Evolutionary conservation across 2,113 vertebrate genomes (phyloP).

Genomic region (Balaeniceps rex): DNA sequence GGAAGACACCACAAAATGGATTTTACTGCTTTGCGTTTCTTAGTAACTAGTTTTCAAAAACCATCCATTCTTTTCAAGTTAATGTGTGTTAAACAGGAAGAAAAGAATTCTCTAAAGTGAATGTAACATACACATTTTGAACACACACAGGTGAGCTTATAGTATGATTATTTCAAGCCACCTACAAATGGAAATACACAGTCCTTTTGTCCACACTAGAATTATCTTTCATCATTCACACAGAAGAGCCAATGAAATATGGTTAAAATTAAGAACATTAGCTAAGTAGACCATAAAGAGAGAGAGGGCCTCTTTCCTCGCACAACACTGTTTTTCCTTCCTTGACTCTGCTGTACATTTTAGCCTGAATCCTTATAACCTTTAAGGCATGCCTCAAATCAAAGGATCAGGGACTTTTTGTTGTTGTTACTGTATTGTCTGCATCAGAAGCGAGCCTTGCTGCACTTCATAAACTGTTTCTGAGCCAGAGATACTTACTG

Average conservation of each 20-base stretch:
- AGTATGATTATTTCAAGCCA: background rate
- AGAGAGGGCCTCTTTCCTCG: background rate
- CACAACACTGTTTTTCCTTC: background rate
- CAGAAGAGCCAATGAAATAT: background rate
- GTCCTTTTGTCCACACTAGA: background rate
- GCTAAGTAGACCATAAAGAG: background rate
- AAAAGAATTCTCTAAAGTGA: background rate
- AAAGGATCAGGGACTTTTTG: background rate
- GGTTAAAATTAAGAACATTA: background rate
- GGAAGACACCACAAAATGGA: background rate
- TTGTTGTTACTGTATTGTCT: background rate
- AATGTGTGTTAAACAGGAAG: background rate
- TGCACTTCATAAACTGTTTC: background rate
- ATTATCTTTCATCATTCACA: background rate
- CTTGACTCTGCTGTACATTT: background rate
- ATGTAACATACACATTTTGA: background rate
- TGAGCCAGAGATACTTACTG: background rate
- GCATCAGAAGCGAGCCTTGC: background rate
- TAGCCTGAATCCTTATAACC: background rate
- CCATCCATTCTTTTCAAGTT: background rate
- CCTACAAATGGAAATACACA: background rate
- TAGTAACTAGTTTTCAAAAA: background rate
- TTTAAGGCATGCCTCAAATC: background rate
- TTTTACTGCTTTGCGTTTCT: background rate
- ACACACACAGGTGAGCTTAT: background rate